phyloP scores from a whole-genome alignment of 2,797 vertebrate species.

The Melanotaenia parkinsoni region DNA sequence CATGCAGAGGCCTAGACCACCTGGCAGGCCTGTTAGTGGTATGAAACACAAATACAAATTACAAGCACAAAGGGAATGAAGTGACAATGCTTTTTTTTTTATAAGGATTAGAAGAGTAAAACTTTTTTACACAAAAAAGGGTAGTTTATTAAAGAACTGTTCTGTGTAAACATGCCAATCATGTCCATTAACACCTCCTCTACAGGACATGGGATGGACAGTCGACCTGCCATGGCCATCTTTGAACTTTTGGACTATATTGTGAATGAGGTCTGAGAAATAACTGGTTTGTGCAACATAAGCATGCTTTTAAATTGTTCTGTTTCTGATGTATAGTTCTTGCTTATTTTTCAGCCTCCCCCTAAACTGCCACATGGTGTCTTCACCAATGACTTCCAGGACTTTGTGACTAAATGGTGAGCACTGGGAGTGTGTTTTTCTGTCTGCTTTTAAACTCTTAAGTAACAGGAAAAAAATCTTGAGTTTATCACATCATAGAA shows the following conservation, averaged over 20 bases:
- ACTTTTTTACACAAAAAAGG: neutral
- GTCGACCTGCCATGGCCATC: slow-evolving; percentile 96
- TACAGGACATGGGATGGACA: slow-evolving; percentile 92
- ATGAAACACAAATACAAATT: slow-evolving; percentile 44
- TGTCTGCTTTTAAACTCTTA: neutral
- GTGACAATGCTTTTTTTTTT: neutral
- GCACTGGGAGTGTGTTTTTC: neutral
- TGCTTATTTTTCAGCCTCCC: slow-evolving; percentile 84
- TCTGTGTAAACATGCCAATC: neutral
- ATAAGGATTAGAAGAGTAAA: neutral
- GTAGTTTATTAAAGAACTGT: neutral
- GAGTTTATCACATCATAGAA: neutral
- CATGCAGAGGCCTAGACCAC: slow-evolving; percentile 90
- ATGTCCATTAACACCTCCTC: slow-evolving; percentile 22
- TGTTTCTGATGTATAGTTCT: slow-evolving; percentile 37
- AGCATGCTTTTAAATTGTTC: slow-evolving; percentile 5
- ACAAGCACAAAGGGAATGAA: neutral
- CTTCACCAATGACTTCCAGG: slow-evolving; percentile 95
- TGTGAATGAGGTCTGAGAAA: slow-evolving; percentile 92
- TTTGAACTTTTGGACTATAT: slow-evolving; percentile 99
- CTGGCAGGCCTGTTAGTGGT: slow-evolving; percentile 93
- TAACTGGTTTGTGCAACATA: slow-evolving; percentile 16
- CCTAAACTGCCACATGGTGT: slow-evolving; percentile 93
- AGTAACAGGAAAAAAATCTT: neutral
- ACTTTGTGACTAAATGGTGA: slow-evolving; percentile 94